phyloP scores from a whole-genome alignment of 2,797 vertebrate genomes.

The Enteromius trimaculatus region DNA sequence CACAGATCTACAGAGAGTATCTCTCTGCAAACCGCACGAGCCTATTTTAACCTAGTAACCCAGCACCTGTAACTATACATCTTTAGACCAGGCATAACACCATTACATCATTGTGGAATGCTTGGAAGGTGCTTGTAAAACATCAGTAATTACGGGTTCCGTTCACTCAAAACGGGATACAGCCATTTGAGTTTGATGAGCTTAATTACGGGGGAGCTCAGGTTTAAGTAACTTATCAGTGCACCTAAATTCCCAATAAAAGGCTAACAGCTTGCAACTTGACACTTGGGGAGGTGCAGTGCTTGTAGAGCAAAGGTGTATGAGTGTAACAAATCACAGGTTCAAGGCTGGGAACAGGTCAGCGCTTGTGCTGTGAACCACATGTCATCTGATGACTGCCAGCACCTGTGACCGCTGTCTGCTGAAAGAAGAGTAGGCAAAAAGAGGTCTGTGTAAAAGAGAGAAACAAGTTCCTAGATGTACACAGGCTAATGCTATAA shows the following conservation, averaged over 20 bases:
- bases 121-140: not conserved
- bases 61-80: not conserved
- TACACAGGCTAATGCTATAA: slow-evolving; percentile 9
- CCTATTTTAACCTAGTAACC: slow-evolving; percentile 26
- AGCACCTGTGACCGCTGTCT: not conserved
- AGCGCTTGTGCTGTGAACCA: slow-evolving; percentile 9
- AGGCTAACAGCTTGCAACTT: not conserved
- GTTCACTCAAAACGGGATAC: no score
- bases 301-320: slow-evolving; percentile 17
- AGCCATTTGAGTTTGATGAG: slow-evolving; percentile 2
- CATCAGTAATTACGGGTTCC: not conserved
- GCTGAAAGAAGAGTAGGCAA: not conserved
- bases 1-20: not conserved
- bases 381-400: not conserved
- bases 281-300: not conserved
- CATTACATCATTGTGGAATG: not conserved
- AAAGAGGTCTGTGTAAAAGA: slow-evolving; percentile 6
- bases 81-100: not conserved
- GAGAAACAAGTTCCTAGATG: slow-evolving; percentile 9
- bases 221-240: not conserved
- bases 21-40: slow-evolving; percentile 11
- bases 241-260: not conserved
- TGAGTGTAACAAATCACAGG: slow-evolving; percentile 7
- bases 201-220: not conserved
- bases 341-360: slow-evolving; percentile 8